phyloP scores from a whole-genome alignment of 2,797 vertebrate species.

The Masticophis lateralis region DNA sequence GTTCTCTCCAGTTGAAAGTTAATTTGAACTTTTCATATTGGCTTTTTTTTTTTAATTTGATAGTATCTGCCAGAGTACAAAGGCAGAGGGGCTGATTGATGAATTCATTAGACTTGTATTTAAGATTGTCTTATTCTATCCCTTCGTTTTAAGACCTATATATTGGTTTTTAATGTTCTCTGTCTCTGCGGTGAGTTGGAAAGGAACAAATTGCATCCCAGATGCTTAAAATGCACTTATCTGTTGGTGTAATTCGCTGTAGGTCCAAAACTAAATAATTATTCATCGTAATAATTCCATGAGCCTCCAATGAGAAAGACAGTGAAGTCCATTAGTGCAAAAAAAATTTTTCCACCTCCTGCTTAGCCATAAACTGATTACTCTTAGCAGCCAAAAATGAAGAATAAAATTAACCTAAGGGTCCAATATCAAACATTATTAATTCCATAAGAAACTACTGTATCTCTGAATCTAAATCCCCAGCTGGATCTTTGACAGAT shows the following conservation, averaged over 20 bases:
- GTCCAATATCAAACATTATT: neutral
- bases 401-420: neutral
- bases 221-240: neutral
- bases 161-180: neutral
- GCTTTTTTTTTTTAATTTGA: neutral
- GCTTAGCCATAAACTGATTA: no score
- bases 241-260: neutral
- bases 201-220: neutral
- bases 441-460: neutral
- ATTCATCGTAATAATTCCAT: neutral
- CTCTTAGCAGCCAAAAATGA: neutral
- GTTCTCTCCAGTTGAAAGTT: neutral
- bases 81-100: neutral
- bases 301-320: neutral
- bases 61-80: neutral
- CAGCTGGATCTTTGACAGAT: neutral
- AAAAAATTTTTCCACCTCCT: neutral
- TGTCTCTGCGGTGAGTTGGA: neutral
- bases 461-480: no score
- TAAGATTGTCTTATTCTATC: neutral
- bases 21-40: neutral
- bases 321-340: neutral
- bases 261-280: neutral
- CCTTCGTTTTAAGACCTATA: neutral
- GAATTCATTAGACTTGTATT: neutral